Base-by-base conservation (phyloP, 2,113 vertebrate genomes). In the Eclectus roratus region DNA sequence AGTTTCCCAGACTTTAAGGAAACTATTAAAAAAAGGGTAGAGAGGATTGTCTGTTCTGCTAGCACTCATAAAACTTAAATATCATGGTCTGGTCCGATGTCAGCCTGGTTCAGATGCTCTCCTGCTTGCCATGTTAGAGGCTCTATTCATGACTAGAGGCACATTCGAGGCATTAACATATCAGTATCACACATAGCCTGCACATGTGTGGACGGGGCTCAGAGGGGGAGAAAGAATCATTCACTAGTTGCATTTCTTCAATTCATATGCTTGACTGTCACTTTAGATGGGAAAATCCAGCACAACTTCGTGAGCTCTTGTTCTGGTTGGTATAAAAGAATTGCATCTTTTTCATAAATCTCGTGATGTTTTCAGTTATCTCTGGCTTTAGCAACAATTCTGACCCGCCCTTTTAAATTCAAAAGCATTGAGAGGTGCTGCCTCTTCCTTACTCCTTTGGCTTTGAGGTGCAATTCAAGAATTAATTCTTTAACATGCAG, bases 321-420 rank as follows among this genome's bases (percentile, higher is more conserved):
- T 97, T 96, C 92, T 65, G 39, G 31, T 91, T 96, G 61, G 73
- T 68, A 64, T 44, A 82, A 85, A 96, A 74, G 58, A 39, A 33
- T 28, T 24, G 37, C 61, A 47, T 80, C 8, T 43, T 94, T 83
- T 97, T 93, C 41, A 95, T 81, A 96, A 94, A 89, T 94, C 68
- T 88, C 61, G n/a, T 53, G 80, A 96, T 89, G 63, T 80, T 97
- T 97, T 89, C 50, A 73, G 91, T 95, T 97, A 77, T 96, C 79
- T 87, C 60, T 92, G 79, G 28, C n/a, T 95, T 96, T 95, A 80
- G 77, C 83, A 93, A 87, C 15, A 71, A 60, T 96, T 86, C 76
- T 96, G 83, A 97, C 85, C 65, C 88, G n/a, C n/a, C 78, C 31
- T 39, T 91, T 74, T 96, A 82, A 93, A 88, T 85, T 94, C 88